Evolutionary conservation across 2,888 invertebrate species (phyloP).

Genomic region (Spilosoma lubricipeda): DNA sequence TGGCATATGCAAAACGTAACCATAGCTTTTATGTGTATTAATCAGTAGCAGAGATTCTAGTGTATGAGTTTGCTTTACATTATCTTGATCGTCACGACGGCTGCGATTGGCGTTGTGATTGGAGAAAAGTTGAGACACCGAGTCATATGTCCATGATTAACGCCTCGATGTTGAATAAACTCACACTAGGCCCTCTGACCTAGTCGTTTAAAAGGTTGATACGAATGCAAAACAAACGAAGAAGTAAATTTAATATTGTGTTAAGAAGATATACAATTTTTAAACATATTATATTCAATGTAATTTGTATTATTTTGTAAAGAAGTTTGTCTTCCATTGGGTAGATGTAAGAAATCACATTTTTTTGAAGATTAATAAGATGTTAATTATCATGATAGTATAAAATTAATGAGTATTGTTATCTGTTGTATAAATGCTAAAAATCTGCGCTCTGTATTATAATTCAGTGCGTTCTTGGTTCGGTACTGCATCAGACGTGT

Average conservation of each 20-base stretch:
- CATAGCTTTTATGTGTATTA: not conserved
- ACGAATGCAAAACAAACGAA: not conserved
- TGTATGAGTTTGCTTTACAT: no score
- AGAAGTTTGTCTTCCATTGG: conserved; percentile 67
- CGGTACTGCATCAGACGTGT: not conserved
- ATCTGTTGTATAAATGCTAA: not conserved
- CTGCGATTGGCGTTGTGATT: no score
- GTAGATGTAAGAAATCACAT: conserved; percentile 57
- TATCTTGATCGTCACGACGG: no score
- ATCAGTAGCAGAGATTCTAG: not conserved
- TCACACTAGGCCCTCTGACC: not conserved
- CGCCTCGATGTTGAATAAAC: no score
- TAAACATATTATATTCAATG: conserved; percentile 34
- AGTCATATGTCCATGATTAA: no score
- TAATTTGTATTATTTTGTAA: conserved; percentile 52
- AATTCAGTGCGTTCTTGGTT: not conserved
- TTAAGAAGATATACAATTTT: conserved; percentile 7
- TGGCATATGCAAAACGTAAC: not conserved
- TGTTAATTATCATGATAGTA: not conserved
- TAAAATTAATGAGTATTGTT: not conserved
- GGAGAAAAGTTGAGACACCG: no score
- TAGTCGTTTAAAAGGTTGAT: not conserved
- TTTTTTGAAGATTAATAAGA: conserved; percentile 36
- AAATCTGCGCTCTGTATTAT: not conserved
- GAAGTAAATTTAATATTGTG: not conserved